Base-by-base conservation (phyloP, 2,113 vertebrate genomes). In the Indicator indicator region DNA sequence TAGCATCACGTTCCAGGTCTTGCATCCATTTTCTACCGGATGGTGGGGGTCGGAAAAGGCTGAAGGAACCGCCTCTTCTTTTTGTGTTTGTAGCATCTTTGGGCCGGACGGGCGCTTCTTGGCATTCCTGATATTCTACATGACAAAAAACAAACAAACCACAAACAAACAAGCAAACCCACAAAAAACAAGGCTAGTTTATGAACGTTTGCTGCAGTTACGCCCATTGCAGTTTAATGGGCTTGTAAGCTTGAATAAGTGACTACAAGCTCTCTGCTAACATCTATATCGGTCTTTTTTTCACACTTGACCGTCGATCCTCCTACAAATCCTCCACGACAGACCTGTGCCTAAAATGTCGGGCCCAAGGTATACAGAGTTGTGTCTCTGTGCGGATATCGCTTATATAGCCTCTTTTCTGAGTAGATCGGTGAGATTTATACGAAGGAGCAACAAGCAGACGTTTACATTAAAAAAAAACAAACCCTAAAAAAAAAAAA, bases 401-500 rank as follows among this genome's bases (percentile, higher is more conserved):
- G 0, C 71, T 65, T 12, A 1, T 3, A 3, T 9, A 0, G 1
- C 33, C 64, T 65, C 83, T 73, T 21, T 12, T 2, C 0, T 65
- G 32, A 14, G 4, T 3, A 19, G 50, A 5, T 38, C 33, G 21
- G 21, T 11, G 6, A 23, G 48, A 36, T 9, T 62, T 9, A 7
- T 1, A 5, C 4, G 16, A 56, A 44, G 33, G 9, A 67, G 18
- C 30, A 59, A 38, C 33, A 21, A 2, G 10, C 13, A 46, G 4
- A 3, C 12, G 0, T 64, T 72, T 44, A n/a, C 83, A 36, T 28
- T 56, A 26, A 27, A 28, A 26, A 54, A 48, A 40, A 65, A 2
- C 89, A 33, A 27, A 23, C 8, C 7, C 8, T 5, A 54, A 48
- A 9, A 40, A 63, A 28, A 28, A 38, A 16, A 40, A 64, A 64